Conservation (phyloP, 1,140 invertebrate species). For the Cyclina sinensis region DNA sequence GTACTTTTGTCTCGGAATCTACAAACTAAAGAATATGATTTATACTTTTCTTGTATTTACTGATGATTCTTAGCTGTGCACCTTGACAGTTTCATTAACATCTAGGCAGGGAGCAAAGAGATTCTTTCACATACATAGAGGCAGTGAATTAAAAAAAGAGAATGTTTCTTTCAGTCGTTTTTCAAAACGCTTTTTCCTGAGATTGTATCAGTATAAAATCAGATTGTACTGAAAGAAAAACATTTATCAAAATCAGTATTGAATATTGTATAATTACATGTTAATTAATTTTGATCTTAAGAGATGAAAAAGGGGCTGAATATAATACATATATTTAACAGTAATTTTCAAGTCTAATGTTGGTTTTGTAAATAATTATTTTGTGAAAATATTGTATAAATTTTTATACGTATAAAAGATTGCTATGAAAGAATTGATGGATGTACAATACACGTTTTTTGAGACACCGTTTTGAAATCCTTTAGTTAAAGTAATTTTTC, state of each 20-base stretch:
- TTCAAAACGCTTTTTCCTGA: neutral
- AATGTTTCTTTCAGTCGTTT: constrained; percentile 19
- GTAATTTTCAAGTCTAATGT: neutral
- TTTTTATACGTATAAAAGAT: constrained; percentile 5
- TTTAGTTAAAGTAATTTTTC: neutral
- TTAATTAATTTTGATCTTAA: constrained; percentile 28
- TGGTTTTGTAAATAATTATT: neutral
- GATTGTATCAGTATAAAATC: constrained; percentile 11
- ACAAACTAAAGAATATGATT: constrained; percentile 1
- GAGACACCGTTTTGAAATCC: neutral
- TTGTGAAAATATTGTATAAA: neutral
- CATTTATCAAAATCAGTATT: constrained; percentile 22
- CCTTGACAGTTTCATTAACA: constrained; percentile 39
- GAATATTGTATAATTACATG: constrained; percentile 13
- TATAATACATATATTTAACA: neutral
- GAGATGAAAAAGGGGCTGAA: constrained; percentile 15
- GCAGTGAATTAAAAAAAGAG: neutral
- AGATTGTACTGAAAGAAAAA: neutral
- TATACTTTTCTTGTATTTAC: neutral
- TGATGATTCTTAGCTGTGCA: neutral
- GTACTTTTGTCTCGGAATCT: constrained; percentile 10
- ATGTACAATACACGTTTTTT: neutral
- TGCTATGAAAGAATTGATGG: neutral
- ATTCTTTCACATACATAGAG: neutral
- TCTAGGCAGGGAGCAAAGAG: constrained; percentile 12